phyloP scores from a whole-genome alignment of 2,113 vertebrate genomes.

The Grallaria varia region DNA sequence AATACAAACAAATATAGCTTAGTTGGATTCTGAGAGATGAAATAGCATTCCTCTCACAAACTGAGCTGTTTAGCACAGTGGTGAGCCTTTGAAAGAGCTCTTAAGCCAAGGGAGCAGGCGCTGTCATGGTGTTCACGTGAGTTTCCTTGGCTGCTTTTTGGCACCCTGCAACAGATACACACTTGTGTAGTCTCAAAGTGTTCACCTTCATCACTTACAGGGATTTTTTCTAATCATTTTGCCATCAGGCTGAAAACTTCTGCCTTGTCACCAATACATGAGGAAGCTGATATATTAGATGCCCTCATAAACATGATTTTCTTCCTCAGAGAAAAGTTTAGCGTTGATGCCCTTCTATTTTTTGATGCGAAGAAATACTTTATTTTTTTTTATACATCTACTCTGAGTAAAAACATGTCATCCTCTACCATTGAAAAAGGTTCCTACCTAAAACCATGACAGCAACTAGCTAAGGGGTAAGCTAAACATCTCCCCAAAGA shows the following conservation, averaged over 20 bases:
- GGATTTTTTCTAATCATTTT: neutral
- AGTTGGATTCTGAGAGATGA: neutral
- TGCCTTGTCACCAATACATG: neutral
- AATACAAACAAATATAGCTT: neutral
- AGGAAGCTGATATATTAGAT: neutral
- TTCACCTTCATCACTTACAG: neutral
- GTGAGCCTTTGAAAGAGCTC: neutral
- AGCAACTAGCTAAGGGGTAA: neutral
- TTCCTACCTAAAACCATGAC: neutral
- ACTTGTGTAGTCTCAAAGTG: neutral
- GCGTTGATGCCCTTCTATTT: neutral
- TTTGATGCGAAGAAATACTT: neutral
- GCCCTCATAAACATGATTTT: neutral
- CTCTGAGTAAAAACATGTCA: neutral
- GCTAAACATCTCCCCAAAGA: neutral
- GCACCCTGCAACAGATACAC: neutral
- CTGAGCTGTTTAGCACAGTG: neutral
- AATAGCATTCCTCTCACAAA: neutral
- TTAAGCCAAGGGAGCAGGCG: neutral
- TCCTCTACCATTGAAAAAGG: neutral
- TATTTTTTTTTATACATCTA: neutral
- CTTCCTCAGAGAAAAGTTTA: neutral
- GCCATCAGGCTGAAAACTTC: neutral
- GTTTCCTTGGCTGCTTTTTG: slow-evolving; percentile 15
- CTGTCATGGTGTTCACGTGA: neutral